phyloP scores from a whole-genome alignment of 2,888 invertebrate species.

The Diaphora mendica region DNA sequence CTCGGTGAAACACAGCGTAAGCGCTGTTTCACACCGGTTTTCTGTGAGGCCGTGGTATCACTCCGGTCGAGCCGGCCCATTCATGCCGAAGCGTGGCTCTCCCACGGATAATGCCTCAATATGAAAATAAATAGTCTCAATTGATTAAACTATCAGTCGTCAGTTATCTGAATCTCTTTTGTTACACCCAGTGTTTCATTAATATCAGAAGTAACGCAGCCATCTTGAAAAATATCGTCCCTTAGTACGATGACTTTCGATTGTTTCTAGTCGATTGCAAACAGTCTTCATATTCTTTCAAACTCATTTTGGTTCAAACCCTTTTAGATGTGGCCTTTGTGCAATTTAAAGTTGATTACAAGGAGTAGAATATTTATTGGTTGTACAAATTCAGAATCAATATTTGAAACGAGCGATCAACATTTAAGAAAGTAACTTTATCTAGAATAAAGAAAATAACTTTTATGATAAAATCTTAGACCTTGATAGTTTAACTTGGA shows the following conservation, averaged over 20 bases:
- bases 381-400: not conserved
- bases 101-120: too few relatives aligned
- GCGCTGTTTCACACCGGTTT: too few relatives aligned
- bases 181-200: not conserved
- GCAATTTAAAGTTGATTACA: constrained; percentile 35
- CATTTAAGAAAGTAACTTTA: not conserved
- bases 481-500: not conserved
- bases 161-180: not conserved
- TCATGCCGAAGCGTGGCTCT: too few relatives aligned
- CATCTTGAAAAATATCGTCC: not conserved
- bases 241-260: not conserved
- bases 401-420: not conserved
- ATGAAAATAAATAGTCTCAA: not conserved
- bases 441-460: not conserved
- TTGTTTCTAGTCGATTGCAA: constrained; percentile 4
- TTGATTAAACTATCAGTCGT: not conserved
- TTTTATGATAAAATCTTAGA: not conserved
- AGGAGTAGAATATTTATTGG: constrained; percentile 28
- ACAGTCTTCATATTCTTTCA: not conserved
- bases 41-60: too few relatives aligned
- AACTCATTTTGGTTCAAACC: constrained; percentile 1
- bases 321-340: constrained; percentile 18
- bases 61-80: too few relatives aligned
- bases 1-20: too few relatives aligned
- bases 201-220: not conserved